These are phyloP conservation scores for Leptestheria dahalacensis DNA, from an alignment of 1,140 invertebrate genomes.

Conservation along the genomic window DNA sequence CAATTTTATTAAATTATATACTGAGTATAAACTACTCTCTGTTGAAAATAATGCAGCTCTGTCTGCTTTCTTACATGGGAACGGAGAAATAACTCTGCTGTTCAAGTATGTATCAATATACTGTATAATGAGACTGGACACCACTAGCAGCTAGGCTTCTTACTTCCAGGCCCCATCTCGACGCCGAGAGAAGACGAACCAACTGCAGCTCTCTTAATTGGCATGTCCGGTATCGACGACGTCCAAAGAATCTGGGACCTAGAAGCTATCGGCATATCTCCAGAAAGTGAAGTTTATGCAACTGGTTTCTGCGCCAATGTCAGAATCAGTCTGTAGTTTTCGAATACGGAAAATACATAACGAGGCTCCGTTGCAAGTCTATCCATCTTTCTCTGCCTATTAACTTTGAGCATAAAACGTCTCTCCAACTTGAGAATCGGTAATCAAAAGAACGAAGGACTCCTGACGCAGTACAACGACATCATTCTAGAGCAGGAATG, in stretches of 20 bases:
- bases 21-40: no score
- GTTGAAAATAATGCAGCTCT: no score
- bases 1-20: no score
- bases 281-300: not conserved
- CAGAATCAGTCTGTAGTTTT: not conserved
- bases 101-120: no score
- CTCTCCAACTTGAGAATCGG: not conserved
- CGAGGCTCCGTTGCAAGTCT: constrained; percentile 6
- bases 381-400: not conserved
- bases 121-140: no score
- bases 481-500: constrained; percentile 1
- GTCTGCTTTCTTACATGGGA: no score
- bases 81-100: no score
- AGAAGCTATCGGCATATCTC: not conserved
- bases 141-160: not conserved
- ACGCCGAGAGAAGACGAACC: not conserved
- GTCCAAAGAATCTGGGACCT: not conserved
- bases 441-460: not conserved
- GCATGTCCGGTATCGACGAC: not conserved
- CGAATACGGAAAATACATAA: constrained; percentile 1
- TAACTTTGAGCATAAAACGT: not conserved
- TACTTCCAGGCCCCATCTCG: not conserved
- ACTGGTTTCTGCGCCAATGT: not conserved
- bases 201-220: not conserved
- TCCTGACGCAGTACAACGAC: not conserved